phyloP scores from a whole-genome alignment of 2,113 vertebrate species.

The Synodontis membranacea region DNA sequence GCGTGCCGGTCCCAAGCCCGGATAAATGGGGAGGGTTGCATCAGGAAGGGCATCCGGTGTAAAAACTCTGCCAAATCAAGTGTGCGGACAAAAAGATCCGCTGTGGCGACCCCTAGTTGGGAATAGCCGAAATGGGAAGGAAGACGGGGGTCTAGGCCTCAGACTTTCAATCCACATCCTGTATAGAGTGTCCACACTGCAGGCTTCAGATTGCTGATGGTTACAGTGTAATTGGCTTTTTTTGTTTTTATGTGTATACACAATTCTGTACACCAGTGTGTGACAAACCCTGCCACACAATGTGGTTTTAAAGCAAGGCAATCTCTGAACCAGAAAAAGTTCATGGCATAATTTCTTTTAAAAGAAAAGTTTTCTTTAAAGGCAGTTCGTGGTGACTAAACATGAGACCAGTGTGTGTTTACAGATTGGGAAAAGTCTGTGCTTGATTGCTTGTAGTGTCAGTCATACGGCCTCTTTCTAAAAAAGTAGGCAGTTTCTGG shows the following conservation, averaged over 20 bases:
- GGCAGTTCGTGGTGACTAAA: not conserved
- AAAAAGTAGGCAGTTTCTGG: not conserved
- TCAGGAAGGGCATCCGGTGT: too few relatives aligned
- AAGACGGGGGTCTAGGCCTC: too few relatives aligned
- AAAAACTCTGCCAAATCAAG: too few relatives aligned
- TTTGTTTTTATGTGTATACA: not conserved
- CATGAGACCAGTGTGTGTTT: not conserved
- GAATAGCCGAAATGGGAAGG: too few relatives aligned
- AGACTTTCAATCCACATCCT: not conserved
- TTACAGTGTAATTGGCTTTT: constrained; percentile 1
- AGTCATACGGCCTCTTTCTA: not conserved
- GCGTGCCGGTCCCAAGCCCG: too few relatives aligned
- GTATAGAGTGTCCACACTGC: not conserved
- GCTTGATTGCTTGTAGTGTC: not conserved
- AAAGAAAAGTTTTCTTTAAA: not conserved
- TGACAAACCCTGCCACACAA: not conserved
- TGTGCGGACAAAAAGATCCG: too few relatives aligned
- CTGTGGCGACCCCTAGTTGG: too few relatives aligned
- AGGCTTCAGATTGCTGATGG: not conserved
- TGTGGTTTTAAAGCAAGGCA: not conserved
- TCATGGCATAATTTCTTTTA: not conserved
- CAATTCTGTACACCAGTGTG: not conserved
- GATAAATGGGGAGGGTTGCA: too few relatives aligned
- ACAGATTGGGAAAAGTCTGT: not conserved
- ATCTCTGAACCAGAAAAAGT: not conserved